Percentiles rank a stretch among this genome's conserved stretches.
These are phyloP conservation scores for Geophilus truncorum DNA, from an alignment of 2,888 invertebrate genomes.

Conservation along the genomic window DNA sequence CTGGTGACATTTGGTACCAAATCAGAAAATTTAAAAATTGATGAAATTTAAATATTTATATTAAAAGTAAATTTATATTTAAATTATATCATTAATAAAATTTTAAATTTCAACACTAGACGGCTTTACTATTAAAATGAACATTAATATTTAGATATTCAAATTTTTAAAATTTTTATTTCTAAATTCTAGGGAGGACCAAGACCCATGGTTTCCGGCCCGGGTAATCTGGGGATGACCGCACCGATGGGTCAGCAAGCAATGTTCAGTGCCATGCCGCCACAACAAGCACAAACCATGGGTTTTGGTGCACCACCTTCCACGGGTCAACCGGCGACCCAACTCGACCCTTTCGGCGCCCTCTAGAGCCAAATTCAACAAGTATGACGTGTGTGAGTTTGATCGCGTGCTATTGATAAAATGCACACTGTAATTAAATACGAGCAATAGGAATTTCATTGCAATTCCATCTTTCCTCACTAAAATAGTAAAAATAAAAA, in stretches of 20 bases:
- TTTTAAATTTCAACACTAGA: no score
- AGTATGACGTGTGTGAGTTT: not conserved
- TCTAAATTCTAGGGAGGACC: conserved; percentile 50
- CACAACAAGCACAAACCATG: not conserved
- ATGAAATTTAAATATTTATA: no score
- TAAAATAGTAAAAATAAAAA: not conserved
- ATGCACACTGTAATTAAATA: not conserved
- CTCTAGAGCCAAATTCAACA: conserved; percentile 28
- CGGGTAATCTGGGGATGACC: conserved; percentile 30
- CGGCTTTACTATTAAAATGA: no score
- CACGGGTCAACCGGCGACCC: not conserved
- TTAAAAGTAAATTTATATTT: no score
- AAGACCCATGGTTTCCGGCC: conserved; percentile 51
- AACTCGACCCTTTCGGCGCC: conserved; percentile 38
- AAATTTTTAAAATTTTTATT: not conserved
- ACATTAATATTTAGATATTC: no score
- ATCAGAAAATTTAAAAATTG: not conserved
- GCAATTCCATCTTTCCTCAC: conserved; percentile 20
- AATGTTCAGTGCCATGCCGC: conserved; percentile 32
- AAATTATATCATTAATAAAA: no score
- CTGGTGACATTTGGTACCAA: no score
- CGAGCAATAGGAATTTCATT: conserved; percentile 3
- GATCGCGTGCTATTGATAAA: not conserved
- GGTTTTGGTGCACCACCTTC: not conserved
- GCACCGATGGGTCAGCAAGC: conserved; percentile 32